phyloP scores from a whole-genome alignment of 2,888 invertebrate genomes.

The Tupiocoris notatus region DNA sequence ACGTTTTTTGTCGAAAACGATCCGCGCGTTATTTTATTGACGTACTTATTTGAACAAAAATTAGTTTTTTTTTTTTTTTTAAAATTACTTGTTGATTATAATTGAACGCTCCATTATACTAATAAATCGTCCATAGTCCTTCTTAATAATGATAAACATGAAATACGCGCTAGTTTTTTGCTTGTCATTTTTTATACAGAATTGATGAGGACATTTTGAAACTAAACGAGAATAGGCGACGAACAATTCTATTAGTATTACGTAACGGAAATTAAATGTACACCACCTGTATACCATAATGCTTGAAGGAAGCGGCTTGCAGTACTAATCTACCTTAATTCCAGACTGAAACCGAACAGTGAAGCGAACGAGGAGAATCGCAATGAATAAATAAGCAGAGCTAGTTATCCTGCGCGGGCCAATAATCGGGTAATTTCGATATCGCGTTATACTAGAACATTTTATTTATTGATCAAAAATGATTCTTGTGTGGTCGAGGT shows the following conservation, averaged over 20 bases:
- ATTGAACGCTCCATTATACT: conserved; percentile 14
- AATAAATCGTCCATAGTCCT: conserved; percentile 31
- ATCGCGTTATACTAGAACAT: too few species aligned
- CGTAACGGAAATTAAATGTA: conserved; percentile 6
- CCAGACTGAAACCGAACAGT: not conserved
- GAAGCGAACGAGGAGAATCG: not conserved
- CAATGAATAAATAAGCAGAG: too few species aligned
- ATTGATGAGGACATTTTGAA: conserved; percentile 12
- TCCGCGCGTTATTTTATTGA: conserved; percentile 4
- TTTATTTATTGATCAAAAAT: too few species aligned
- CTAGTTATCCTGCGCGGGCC: too few species aligned
- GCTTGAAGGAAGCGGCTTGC: conserved; percentile 22
- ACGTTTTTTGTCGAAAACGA: too few species aligned
- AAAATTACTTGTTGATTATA: conserved; percentile 10
- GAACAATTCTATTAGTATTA: not conserved
- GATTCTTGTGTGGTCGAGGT: too few species aligned
- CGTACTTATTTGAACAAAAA: not conserved
- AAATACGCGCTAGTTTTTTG: conserved; percentile 28
- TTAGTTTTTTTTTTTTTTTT: not conserved
- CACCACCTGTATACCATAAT: conserved; percentile 18
- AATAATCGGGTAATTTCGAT: too few species aligned
- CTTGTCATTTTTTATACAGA: conserved; percentile 38
- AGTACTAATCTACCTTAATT: conserved; percentile 7
- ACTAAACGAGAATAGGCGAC: conserved; percentile 11
- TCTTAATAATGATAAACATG: conserved; percentile 25